Evolutionary conservation across 2,888 invertebrate genomes (phyloP).

Genomic region (Acrobasis suavella): DNA sequence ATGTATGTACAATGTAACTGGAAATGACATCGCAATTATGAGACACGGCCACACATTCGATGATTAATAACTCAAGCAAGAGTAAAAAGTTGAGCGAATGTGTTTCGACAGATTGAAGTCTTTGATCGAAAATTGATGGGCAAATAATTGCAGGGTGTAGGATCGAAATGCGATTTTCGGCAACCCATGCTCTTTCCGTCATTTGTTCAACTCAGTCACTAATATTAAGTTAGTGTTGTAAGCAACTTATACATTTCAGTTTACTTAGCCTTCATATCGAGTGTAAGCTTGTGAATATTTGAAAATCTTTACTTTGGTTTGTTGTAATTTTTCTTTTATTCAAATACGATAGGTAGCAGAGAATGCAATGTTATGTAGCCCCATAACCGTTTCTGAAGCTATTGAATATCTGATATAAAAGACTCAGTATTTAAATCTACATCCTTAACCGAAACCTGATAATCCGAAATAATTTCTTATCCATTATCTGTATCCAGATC

Average conservation of each 20-base stretch:
- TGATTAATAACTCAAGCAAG: conserved; percentile 31
- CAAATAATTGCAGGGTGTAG: conserved; percentile 55
- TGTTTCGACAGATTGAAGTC: conserved; percentile 43
- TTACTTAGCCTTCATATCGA: too few relatives aligned
- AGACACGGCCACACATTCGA: conserved; percentile 11
- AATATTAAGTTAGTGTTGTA: conserved; percentile 7
- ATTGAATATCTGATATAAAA: too few relatives aligned
- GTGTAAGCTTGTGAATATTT: too few relatives aligned
- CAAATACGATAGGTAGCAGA: too few relatives aligned
- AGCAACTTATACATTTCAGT: too few relatives aligned
- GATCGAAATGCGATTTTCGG: conserved; percentile 44
- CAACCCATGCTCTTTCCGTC: conserved; percentile 54
- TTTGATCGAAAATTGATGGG: conserved; percentile 63
- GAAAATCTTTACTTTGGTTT: too few relatives aligned
- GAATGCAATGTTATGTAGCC: too few relatives aligned
- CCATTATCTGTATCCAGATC: too few relatives aligned
- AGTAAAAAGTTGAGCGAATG: conserved; percentile 31
- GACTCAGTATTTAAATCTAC: too few relatives aligned
- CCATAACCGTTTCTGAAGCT: too few relatives aligned
- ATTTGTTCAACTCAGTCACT: conserved; percentile 50
- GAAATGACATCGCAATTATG: conserved; percentile 9
- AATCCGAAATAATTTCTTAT: not conserved
- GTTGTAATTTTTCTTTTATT: not conserved
- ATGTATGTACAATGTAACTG: too few relatives aligned
- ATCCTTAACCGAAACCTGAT: too few relatives aligned